These are phyloP conservation scores for Ophion obscuratus DNA, from an alignment of 2,888 invertebrate genomes.

Conservation along the genomic window DNA sequence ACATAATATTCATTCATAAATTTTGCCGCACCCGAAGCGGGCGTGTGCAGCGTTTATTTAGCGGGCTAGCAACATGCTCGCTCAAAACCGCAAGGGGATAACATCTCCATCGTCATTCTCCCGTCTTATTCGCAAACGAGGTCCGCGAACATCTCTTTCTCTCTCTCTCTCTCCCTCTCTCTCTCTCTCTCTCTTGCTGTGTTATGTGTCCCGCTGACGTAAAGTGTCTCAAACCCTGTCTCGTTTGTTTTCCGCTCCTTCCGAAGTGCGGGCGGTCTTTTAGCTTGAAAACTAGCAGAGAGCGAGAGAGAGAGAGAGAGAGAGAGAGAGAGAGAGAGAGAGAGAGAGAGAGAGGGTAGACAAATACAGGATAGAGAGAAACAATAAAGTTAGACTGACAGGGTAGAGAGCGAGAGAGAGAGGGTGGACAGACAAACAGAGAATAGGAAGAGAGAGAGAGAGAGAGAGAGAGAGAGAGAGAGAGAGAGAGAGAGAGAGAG, in stretches of 20 bases:
- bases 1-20: slow-evolving; percentile 60
- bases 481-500: not conserved
- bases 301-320: too few species aligned
- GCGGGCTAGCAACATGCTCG: slow-evolving; percentile 9
- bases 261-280: slow-evolving; percentile 63
- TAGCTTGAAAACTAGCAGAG: slow-evolving; percentile 3
- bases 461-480: not conserved
- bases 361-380: too few species aligned
- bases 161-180: slow-evolving; percentile 18
- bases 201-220: slow-evolving; percentile 56
- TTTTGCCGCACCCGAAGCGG: slow-evolving; percentile 16
- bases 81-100: slow-evolving; percentile 7
- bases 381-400: too few species aligned
- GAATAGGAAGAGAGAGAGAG: not conserved
- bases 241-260: slow-evolving; percentile 63
- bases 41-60: slow-evolving; percentile 33
- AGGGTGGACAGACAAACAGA: not conserved
- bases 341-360: too few species aligned
- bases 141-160: slow-evolving; percentile 27
- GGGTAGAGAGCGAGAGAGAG: not conserved
- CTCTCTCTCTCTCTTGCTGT: not conserved
- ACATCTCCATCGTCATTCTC: slow-evolving; percentile 62
- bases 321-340: too few species aligned
- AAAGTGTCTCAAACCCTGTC: slow-evolving; percentile 58
- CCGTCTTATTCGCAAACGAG: slow-evolving; percentile 40